Conservation (phyloP, 92 coral and sea anemone genomes). For the Parazoanthus swiftii region DNA sequence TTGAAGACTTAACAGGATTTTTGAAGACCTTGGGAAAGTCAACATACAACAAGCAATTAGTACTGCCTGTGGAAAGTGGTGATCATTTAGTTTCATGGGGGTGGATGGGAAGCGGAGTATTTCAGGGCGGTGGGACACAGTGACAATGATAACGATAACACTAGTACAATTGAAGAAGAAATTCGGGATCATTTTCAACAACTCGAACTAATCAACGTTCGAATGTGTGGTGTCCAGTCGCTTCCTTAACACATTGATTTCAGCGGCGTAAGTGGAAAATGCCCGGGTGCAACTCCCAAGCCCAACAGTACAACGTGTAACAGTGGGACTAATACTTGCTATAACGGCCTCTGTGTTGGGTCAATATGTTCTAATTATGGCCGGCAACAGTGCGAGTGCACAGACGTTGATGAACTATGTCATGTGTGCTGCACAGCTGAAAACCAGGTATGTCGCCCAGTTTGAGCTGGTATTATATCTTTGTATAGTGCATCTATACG, state of each 20-base stretch:
- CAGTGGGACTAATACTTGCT: constrained; percentile 79
- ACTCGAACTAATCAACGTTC: too few relatives aligned
- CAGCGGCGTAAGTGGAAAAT: constrained; percentile 64
- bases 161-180: too few relatives aligned
- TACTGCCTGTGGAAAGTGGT: too few relatives aligned
- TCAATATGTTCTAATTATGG: constrained; percentile 77
- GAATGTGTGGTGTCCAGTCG: neutral
- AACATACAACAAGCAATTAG: neutral
- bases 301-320: constrained; percentile 82
- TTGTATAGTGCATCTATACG: too few relatives aligned
- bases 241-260: constrained; percentile 43
- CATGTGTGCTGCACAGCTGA: constrained; percentile 82
- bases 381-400: constrained; percentile 69
- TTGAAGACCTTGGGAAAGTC: too few relatives aligned
- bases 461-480: too few relatives aligned
- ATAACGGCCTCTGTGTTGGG: constrained; percentile 83
- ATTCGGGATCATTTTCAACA: neutral
- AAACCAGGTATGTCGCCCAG: constrained; percentile 40
- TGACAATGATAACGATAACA: too few relatives aligned
- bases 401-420: constrained; percentile 52
- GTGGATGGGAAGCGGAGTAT: too few relatives aligned
- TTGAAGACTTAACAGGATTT: too few relatives aligned
- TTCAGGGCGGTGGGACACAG: too few relatives aligned
- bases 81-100: too few relatives aligned
- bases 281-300: constrained; percentile 66